Percentiles rank a stretch among this genome's conserved stretches.
These are phyloP conservation scores for Chelon labrosus DNA, from an alignment of 2,797 vertebrate species.

Conservation along the genomic window DNA sequence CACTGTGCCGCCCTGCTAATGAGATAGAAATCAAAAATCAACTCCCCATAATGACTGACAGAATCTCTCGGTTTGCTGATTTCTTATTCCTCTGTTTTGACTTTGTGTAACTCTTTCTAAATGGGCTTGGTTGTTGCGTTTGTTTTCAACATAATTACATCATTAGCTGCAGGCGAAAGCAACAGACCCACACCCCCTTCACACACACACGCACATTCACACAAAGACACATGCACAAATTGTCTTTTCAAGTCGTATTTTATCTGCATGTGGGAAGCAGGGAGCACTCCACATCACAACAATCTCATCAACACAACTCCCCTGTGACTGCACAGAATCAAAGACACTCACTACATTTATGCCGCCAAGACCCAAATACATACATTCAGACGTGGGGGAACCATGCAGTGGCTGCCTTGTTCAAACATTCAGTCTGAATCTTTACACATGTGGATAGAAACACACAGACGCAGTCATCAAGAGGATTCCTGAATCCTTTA, in stretches of 20 bases:
- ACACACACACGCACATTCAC: constrained; percentile 15
- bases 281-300: constrained; percentile 49
- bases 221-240: constrained; percentile 13
- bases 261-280: constrained; percentile 56
- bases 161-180: constrained; percentile 75
- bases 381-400: constrained; percentile 48
- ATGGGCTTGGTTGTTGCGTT: constrained; percentile 72
- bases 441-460: constrained; percentile 41
- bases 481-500: constrained; percentile 22
- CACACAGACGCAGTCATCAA: constrained; percentile 30
- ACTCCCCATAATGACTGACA: constrained; percentile 8
- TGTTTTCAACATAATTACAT: constrained; percentile 85
- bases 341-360: constrained; percentile 50
- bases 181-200: constrained; percentile 4
- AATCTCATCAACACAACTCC: constrained; percentile 61
- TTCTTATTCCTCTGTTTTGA: constrained; percentile 53
- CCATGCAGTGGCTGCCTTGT: constrained; percentile 21
- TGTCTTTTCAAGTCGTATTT: constrained; percentile 53
- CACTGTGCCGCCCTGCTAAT: background rate
- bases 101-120: constrained; percentile 63
- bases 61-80: constrained; percentile 22
- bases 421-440: constrained; percentile 24
- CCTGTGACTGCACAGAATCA: constrained; percentile 56
- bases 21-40: constrained; percentile 27
- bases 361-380: constrained; percentile 68